Percentiles rank a stretch among this genome's conserved stretches.
Evolutionary conservation across 1,140 invertebrate species (phyloP).

Genomic region (Latrodectus geometricus): DNA sequence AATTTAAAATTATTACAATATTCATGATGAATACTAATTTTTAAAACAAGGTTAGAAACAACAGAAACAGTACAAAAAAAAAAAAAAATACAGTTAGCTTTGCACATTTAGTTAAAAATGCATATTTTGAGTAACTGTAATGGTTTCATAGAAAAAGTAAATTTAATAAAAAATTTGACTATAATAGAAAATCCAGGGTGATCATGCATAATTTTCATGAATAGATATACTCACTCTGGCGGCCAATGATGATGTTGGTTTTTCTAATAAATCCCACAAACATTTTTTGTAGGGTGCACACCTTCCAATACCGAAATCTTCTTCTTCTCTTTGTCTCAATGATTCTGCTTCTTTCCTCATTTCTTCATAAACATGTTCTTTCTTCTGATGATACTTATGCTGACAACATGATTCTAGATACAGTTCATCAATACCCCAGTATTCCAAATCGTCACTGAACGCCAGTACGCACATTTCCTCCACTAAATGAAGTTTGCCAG

Average conservation of each 20-base stretch:
- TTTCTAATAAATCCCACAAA: slow-evolving; percentile 97
- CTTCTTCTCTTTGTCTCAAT: slow-evolving; percentile 90
- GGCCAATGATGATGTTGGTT: slow-evolving; percentile 95
- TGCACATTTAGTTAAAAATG: neutral
- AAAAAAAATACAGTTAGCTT: neutral
- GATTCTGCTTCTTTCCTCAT: slow-evolving; percentile 98
- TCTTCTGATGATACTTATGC: slow-evolving; percentile 98
- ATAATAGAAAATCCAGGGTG: neutral
- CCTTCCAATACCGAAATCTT: slow-evolving; percentile 94
- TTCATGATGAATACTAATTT: too few species aligned
- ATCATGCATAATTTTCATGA: too few species aligned
- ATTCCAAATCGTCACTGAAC: slow-evolving; percentile 97
- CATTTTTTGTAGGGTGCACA: slow-evolving; percentile 96
- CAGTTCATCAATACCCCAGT: slow-evolving; percentile 98
- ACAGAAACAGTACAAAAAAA: too few species aligned
- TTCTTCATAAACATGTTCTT: slow-evolving; percentile 98
- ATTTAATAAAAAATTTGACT: too few species aligned
- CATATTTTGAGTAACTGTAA: too few species aligned
- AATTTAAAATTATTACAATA: too few species aligned
- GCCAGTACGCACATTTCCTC: slow-evolving; percentile 99
- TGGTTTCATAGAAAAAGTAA: too few species aligned
- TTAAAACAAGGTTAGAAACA: too few species aligned
- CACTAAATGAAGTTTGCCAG: slow-evolving; percentile 96
- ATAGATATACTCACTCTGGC: slow-evolving; percentile 85
- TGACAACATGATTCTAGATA: slow-evolving; percentile 98